These are phyloP conservation scores for Hepsetus odoe DNA, from an alignment of 2,113 vertebrate species.

Conservation along the genomic window DNA sequence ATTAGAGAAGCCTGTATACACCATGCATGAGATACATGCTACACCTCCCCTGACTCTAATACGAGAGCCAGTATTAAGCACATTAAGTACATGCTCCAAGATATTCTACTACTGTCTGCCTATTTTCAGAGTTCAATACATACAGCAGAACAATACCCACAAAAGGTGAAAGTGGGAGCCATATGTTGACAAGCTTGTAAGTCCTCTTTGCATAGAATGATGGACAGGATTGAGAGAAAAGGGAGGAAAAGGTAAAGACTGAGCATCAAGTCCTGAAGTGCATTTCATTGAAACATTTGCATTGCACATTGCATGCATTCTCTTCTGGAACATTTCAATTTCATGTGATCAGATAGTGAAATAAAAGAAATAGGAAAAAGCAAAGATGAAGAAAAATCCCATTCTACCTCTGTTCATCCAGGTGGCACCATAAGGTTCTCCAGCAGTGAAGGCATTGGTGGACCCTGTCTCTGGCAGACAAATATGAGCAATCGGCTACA, in stretches of 20 bases:
- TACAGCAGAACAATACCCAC: not conserved
- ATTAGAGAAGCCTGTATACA: not conserved
- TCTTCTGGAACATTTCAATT: not conserved
- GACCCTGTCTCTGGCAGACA: constrained; percentile 35
- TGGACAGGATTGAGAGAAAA: constrained; percentile 2
- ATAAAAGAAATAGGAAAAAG: constrained; percentile 4
- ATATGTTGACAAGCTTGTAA: constrained; percentile 9
- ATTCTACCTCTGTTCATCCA: constrained; percentile 64
- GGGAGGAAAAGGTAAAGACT: constrained; percentile 5
- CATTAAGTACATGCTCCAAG: not conserved
- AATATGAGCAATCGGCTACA: constrained; percentile 52
- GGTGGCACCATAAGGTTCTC: constrained; percentile 26
- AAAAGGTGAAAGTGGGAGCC: not conserved
- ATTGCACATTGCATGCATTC: not conserved
- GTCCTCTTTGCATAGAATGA: not conserved
- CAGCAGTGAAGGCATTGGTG: constrained; percentile 21
- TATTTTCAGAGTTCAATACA: constrained; percentile 7
- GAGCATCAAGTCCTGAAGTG: not conserved
- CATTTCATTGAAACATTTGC: not conserved
- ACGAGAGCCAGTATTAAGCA: not conserved
- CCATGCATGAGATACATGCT: constrained; percentile 2
- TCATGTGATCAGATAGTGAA: not conserved
- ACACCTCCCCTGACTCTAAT: not conserved
- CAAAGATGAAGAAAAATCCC: constrained; percentile 5
- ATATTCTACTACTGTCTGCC: constrained; percentile 16